Evolutionary conservation across 2,888 invertebrate species (phyloP), one percentile per base, ranked within the genome.

Genomic region (Crocallis elinguaria): DNA sequence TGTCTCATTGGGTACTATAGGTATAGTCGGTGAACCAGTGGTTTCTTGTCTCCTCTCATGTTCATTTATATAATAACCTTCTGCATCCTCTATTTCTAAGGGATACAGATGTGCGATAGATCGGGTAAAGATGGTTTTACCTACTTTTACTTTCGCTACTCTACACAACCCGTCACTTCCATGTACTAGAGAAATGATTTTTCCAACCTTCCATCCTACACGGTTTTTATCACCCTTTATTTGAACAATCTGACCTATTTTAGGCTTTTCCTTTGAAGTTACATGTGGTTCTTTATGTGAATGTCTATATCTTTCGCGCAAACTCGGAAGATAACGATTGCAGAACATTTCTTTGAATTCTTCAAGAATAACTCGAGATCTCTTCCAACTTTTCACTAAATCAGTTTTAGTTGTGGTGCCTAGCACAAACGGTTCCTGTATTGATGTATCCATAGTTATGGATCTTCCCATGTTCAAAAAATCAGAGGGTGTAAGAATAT

Each of bases 121-220:
- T 0, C 49, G 9, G 0, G 37, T 43, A 11, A 16, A 32, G 4
- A n/a, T 16, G 6, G 3, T 32, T 0, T 50, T 23, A n/a, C 25
- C 32, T 0, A 43, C 43, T 30, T 50, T 48, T 0, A 62, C 55
- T 39, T 27, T 48, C 0, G 60, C 60, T 7, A 58, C 51, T 43
- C 57, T 48, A 7, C 23, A 27, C 8, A 27, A 3, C 0, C 43
- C 56, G 37, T 63, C 62, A 0, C 19, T 0, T 2, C 54, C 50
- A 23, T 49, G 29, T 0, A 51, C 13, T 0, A 63, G n/a, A 0
- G 17, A 7, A 0, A 27, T 12, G 0, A 60, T 56, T 32, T 49
- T 60, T 0, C 57, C 60, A 7, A 62, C 59, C 14, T 51, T 60
- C 62, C 62, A 62, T 8, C 29, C 29, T 7, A 27, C 8, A 35